Conservation (phyloP, 2,888 invertebrate genomes). For the Smittia sp. region DNA sequence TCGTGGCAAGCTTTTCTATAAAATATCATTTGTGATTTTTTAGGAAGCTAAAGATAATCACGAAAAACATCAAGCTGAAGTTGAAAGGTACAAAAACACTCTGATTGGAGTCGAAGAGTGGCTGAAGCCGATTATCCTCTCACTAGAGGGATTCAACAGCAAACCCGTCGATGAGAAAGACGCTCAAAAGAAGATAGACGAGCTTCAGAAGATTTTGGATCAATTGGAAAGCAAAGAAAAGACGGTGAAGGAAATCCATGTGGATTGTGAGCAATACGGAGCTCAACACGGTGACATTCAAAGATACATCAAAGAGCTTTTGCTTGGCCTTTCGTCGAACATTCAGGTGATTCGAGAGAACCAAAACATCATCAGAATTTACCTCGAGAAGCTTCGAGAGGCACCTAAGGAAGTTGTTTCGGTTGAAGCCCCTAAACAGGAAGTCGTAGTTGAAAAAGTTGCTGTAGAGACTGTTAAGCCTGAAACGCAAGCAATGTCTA, state of each 20-base stretch:
- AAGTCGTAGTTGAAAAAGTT: conserved; percentile 56
- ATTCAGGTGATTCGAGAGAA: conserved; percentile 34
- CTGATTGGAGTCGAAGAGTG: conserved; percentile 59
- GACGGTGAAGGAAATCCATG: conserved; percentile 54
- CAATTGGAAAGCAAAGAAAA: conserved; percentile 56
- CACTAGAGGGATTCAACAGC: conserved; percentile 47
- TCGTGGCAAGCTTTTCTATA: too few relatives aligned
- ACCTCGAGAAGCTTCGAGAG: conserved; percentile 48
- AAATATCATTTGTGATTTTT: conserved; percentile 43
- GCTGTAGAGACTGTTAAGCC: conserved; percentile 52
- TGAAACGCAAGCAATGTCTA: conserved; percentile 49
- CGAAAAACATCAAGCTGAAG: conserved; percentile 57
- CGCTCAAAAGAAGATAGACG: conserved; percentile 52
- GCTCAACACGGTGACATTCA: conserved; percentile 55
- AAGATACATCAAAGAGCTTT: conserved; percentile 54
- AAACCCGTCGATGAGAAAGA: conserved; percentile 54
- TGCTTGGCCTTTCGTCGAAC: conserved; percentile 43
- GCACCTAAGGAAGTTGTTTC: conserved; percentile 42
- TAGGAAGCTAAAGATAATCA: conserved; percentile 58
- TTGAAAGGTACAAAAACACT: conserved; percentile 57
- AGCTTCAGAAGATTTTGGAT: conserved; percentile 57
- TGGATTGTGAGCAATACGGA: conserved; percentile 54
- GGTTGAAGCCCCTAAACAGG: not conserved
- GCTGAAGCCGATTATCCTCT: conserved; percentile 54
- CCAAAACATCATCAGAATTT: not conserved